Percentiles rank a stretch among this genome's conserved stretches.
Conservation (phyloP, 1,140 invertebrate species). For the Lutraria rhynchaena region DNA sequence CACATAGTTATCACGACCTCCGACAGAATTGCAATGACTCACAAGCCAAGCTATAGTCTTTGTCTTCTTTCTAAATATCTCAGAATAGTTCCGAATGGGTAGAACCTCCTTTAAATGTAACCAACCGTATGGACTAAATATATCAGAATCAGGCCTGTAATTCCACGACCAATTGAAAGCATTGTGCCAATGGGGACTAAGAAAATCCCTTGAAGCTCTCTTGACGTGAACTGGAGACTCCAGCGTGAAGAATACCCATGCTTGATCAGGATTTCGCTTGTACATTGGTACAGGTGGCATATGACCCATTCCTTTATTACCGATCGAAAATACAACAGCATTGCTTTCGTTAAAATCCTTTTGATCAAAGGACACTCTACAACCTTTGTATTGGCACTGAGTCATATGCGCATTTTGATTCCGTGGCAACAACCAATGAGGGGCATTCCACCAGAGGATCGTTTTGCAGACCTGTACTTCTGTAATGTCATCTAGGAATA, state of each 20-base stretch:
- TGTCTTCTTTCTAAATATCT: conserved; percentile 58
- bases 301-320: conserved; percentile 7
- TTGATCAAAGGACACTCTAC: conserved; percentile 5
- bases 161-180: conserved; percentile 49
- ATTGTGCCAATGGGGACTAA: conserved; percentile 21
- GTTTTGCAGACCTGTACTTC: conserved; percentile 10
- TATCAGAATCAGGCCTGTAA: conserved; percentile 44
- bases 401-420: conserved; percentile 25
- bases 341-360: conserved; percentile 14
- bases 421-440: conserved; percentile 30
- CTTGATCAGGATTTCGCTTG: conserved; percentile 43
- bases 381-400: conserved; percentile 37
- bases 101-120: conserved; percentile 1
- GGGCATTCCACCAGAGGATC: conserved; percentile 47
- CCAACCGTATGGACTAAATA: conserved; percentile 43
- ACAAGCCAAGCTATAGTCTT: conserved; percentile 86
- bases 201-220: background rate
- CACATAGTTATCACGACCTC: conserved; percentile 84
- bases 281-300: conserved; percentile 13
- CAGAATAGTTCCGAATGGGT: conserved; percentile 25
- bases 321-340: conserved; percentile 39
- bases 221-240: conserved; percentile 35
- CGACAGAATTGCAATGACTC: conserved; percentile 85
- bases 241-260: conserved; percentile 50
- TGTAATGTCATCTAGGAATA: conserved; percentile 10